phyloP scores from a whole-genome alignment of 2,113 vertebrate species.

The Bubalus kerabau region DNA sequence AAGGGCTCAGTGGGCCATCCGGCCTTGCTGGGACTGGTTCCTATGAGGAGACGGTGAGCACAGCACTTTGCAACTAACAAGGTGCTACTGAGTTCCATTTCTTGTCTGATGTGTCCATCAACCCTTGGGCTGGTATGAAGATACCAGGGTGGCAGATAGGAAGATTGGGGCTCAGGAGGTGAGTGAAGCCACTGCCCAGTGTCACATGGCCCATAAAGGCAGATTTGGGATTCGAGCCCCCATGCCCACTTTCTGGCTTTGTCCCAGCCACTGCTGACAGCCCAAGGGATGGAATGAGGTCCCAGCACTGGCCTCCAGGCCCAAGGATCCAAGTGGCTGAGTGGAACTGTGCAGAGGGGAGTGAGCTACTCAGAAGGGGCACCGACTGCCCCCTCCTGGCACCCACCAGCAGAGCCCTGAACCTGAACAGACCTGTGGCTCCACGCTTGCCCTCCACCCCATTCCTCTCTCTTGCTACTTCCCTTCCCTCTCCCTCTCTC shows the following conservation, averaged over 20 bases:
- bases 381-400: neutral
- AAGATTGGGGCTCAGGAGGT: neutral
- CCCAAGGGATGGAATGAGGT: neutral
- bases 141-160: neutral
- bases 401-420: neutral
- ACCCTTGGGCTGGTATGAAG: neutral
- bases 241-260: neutral
- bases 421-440: neutral
- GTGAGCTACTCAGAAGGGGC: neutral
- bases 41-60: neutral
- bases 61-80: neutral
- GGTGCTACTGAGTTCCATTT: no score
- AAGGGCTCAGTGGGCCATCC: neutral
- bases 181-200: neutral
- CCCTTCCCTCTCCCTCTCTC: neutral
- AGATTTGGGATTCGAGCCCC: neutral
- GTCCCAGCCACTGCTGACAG: neutral
- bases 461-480: neutral
- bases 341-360: neutral
- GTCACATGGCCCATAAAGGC: neutral
- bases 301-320: neutral
- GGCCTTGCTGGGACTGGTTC: accelerated
- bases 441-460: accelerated
- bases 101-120: neutral
- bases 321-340: neutral